These are phyloP conservation scores for Phyto melanocephala DNA, from an alignment of 2,888 invertebrate genomes.

Conservation along the genomic window DNA sequence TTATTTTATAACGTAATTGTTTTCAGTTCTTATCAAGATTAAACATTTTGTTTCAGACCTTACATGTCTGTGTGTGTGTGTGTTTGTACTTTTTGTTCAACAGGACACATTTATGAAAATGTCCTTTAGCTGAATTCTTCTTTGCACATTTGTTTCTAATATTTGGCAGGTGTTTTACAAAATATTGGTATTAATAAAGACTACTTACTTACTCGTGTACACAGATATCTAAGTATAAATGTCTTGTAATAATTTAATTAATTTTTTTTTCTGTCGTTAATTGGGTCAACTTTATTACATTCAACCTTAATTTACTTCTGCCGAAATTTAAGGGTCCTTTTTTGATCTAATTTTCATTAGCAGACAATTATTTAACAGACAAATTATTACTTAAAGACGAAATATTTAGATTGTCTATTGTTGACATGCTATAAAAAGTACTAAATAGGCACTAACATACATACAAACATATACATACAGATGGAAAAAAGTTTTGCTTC, in stretches of 20 bases:
- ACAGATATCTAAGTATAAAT: neutral
- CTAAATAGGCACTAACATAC: too few relatives aligned
- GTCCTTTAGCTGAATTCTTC: slow-evolving; percentile 20
- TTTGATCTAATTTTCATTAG: neutral
- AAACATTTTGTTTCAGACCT: slow-evolving; percentile 55
- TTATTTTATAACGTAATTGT: slow-evolving; percentile 74
- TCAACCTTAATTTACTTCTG: neutral
- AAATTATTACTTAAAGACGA: neutral
- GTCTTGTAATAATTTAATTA: slow-evolving; percentile 61
- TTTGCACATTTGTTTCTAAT: neutral
- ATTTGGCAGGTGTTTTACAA: slow-evolving; percentile 51
- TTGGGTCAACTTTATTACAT: slow-evolving; percentile 57
- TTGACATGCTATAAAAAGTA: too few relatives aligned
- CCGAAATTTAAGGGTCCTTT: neutral
- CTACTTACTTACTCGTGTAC: neutral
- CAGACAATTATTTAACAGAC: neutral
- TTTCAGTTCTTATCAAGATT: slow-evolving; percentile 73
- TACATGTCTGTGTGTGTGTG: slow-evolving; percentile 2
- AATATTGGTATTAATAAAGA: neutral
- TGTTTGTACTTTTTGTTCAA: slow-evolving; percentile 11
- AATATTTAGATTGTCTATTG: neutral
- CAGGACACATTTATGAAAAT: slow-evolving; percentile 34
- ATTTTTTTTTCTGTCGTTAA: slow-evolving; percentile 49
- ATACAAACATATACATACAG: too few relatives aligned
- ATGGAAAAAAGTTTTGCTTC: too few relatives aligned